phyloP scores from a whole-genome alignment of 2,797 vertebrate genomes.

The Delichon dasypus region DNA sequence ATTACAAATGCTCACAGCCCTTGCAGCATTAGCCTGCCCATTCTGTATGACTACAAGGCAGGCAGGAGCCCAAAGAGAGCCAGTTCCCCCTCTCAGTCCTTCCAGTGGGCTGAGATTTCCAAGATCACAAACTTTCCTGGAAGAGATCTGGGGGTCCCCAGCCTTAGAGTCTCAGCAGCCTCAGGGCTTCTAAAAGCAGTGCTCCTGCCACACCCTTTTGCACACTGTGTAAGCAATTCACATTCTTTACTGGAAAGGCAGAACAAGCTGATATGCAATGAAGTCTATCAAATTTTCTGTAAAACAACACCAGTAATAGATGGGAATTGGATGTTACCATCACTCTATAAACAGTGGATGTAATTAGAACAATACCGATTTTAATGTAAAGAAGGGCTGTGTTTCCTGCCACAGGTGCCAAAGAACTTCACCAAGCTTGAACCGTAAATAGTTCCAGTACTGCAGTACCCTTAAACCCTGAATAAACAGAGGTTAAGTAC shows the following conservation, averaged over 20 bases:
- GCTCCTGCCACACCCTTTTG: neutral
- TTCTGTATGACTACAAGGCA: neutral
- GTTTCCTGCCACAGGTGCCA: neutral
- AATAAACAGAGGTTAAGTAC: neutral
- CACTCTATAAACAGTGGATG: neutral
- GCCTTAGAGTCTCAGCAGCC: neutral
- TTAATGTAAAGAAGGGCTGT: slow-evolving; percentile 1
- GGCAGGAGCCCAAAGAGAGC: neutral
- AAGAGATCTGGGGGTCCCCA: neutral
- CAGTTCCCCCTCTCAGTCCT: fast-evolving
- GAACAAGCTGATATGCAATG: neutral
- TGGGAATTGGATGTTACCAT: neutral
- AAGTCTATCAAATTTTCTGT: neutral
- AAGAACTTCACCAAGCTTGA: neutral
- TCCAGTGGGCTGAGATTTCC: neutral
- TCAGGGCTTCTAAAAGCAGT: neutral
- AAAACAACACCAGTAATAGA: neutral
- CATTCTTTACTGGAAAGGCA: slow-evolving; percentile 10
- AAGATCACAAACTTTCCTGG: neutral
- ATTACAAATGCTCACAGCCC: neutral
- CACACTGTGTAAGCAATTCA: neutral
- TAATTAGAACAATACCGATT: neutral
- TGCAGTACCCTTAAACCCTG: neutral
- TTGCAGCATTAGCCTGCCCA: neutral
- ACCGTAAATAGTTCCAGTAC: neutral